Evolutionary conservation across 2,797 vertebrate species (phyloP), one percentile per base, ranked within the genome.

Genomic region (Hippocampus kuda): DNA sequence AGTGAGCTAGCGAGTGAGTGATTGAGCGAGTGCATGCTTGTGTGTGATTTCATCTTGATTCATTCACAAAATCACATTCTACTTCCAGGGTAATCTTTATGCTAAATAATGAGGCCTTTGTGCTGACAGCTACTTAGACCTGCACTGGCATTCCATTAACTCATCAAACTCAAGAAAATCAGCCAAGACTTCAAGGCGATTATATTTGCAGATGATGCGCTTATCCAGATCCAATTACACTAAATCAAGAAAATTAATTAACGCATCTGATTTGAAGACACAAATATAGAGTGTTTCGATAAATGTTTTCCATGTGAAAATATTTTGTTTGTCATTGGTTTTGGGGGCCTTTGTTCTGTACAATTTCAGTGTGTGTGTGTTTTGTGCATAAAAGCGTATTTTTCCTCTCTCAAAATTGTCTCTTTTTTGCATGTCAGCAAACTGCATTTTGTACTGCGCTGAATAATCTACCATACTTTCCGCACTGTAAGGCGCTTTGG

Each of bases 201-300:
- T 85, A 85, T 80, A 72, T 78, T 75, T 78, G 77, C 82, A 76
- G 76, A 86, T 80, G 79, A 86, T 82, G 80, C 82, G 78, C 76
- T 84, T 79, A 77, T 74, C 75, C 80, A 82, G 75, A 84, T 85
- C 83, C 81, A 79, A 77, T 87, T 86, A 79, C 76, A 73, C 70
- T 30, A 78, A 84, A 83, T 74, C 70, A 73, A 72, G 75, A 80
- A 72, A 81, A 83, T 82, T 78, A 75, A 87, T 85, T 78, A 84
- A 77, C 79, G 77, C 67, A 63, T 68, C 68, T 70, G 75, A 65
- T 83, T 83, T 79, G 70, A 69, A 27, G 59, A 61, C 30, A 48
- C 15, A 4, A 4, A 48, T 13, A 15, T 48, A 48, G 3, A 48
- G 4, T 4, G 13, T 15, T 48, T 48, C 46, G 2, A 12, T 48